A percentile compares a stretch with the other conserved stretches of the same genome.
These are phyloP conservation scores for Willowsia nigromaculata DNA, from an alignment of 2,888 invertebrate genomes.

Conservation along the genomic window DNA sequence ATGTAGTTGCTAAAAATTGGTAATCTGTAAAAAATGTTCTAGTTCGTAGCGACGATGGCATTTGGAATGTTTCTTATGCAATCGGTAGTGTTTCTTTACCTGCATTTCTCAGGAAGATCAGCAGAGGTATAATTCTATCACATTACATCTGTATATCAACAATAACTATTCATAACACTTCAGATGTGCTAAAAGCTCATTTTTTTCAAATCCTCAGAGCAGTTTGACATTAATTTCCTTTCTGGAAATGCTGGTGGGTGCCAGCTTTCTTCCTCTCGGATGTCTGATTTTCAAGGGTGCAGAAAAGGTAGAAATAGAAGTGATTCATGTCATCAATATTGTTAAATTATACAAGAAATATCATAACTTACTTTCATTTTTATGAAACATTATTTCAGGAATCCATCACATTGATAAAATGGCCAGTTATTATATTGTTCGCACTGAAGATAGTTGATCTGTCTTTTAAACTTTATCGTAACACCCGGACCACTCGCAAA, in stretches of 20 bases:
- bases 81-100: constrained; percentile 44
- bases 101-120: constrained; percentile 57
- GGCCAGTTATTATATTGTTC: constrained; percentile 50
- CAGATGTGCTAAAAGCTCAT: not conserved
- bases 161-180: not conserved
- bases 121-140: constrained; percentile 52
- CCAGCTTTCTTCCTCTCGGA: constrained; percentile 56
- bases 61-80: constrained; percentile 65
- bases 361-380: too few species aligned
- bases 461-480: constrained; percentile 48
- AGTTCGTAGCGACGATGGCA: constrained; percentile 61
- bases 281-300: constrained; percentile 62
- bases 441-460: constrained; percentile 48
- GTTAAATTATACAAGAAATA: too few species aligned
- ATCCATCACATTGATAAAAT: constrained; percentile 52
- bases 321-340: too few species aligned
- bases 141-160: too few species aligned
- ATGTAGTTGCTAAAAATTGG: too few species aligned
- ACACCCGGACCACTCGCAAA: constrained; percentile 33
- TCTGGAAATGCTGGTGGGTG: constrained; percentile 48
- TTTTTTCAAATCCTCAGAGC: constrained; percentile 46
- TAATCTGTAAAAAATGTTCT: not conserved
- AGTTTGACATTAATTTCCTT: constrained; percentile 61
- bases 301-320: constrained; percentile 66
- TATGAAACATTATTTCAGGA: too few species aligned